Percentiles rank a stretch among this genome's conserved stretches.
Conservation (phyloP, 2,888 invertebrate genomes). For the Hybos culiciformis region DNA sequence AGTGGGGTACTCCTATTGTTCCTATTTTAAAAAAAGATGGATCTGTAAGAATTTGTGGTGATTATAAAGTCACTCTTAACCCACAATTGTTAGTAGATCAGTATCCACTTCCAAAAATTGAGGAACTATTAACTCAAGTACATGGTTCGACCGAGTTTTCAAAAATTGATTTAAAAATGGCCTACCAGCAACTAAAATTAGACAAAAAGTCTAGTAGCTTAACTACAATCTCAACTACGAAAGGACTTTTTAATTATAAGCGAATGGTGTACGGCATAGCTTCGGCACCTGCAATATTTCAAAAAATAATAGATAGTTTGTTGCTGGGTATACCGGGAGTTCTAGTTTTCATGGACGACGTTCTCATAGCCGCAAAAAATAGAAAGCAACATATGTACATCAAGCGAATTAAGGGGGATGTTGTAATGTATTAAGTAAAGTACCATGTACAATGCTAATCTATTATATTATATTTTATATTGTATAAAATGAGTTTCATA, state of each 20-base stretch:
- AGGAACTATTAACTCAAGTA: conserved; percentile 4
- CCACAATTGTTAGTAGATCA: conserved; percentile 3
- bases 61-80: conserved; percentile 7
- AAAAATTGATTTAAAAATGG: conserved; percentile 24
- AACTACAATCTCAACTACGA: conserved; percentile 19
- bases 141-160: conserved; percentile 21
- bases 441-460: no score
- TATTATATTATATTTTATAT: no score
- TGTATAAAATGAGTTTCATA: no score
- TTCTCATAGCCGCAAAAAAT: conserved; percentile 16
- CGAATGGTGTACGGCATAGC: conserved; percentile 24
- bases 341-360: conserved; percentile 17
- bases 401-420: no score
- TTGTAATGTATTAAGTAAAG: no score
- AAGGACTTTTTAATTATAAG: conserved; percentile 6
- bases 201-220: conserved; percentile 18
- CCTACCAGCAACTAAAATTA: conserved; percentile 23
- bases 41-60: conserved; percentile 7
- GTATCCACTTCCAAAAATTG: conserved; percentile 6
- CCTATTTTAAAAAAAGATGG: conserved; percentile 9
- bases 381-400: background rate
- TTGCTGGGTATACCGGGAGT: conserved; percentile 14
- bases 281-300: conserved; percentile 25
- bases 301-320: conserved; percentile 20
- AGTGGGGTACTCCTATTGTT: conserved; percentile 6